A percentile compares a stretch with the other conserved stretches of the same genome.
phyloP scores from a whole-genome alignment of 2,113 vertebrate species.

The Neotoma lepida region DNA sequence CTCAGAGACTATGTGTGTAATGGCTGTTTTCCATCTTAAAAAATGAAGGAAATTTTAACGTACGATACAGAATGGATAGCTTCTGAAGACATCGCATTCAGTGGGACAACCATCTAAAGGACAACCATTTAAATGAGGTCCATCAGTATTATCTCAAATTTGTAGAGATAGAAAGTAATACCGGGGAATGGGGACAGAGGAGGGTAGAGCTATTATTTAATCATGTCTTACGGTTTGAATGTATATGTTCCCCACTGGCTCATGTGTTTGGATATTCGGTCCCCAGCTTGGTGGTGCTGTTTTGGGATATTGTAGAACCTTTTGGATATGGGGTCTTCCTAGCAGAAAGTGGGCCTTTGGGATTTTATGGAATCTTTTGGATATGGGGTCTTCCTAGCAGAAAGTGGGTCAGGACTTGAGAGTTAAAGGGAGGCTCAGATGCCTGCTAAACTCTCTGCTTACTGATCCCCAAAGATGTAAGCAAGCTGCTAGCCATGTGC shows the following conservation, averaged over 20 bases:
- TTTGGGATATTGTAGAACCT: neutral
- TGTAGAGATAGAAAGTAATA: neutral
- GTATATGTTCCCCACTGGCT: neutral
- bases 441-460: neutral
- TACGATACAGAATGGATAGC: fast-evolving
- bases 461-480: neutral
- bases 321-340: neutral
- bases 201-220: neutral
- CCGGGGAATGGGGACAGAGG: neutral
- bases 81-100: neutral
- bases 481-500: neutral
- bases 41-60: neutral
- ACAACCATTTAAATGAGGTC: neutral
- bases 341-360: neutral
- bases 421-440: neutral
- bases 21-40: neutral
- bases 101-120: neutral
- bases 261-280: neutral
- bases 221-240: neutral
- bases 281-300: neutral
- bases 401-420: too few species aligned
- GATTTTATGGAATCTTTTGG: neutral
- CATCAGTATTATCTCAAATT: neutral
- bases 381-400: neutral
- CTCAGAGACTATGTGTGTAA: neutral